Evolutionary conservation across 1,140 invertebrate genomes (phyloP), one percentile per base, ranked within the genome.

Genomic region (Drosophila tropicalis): DNA sequence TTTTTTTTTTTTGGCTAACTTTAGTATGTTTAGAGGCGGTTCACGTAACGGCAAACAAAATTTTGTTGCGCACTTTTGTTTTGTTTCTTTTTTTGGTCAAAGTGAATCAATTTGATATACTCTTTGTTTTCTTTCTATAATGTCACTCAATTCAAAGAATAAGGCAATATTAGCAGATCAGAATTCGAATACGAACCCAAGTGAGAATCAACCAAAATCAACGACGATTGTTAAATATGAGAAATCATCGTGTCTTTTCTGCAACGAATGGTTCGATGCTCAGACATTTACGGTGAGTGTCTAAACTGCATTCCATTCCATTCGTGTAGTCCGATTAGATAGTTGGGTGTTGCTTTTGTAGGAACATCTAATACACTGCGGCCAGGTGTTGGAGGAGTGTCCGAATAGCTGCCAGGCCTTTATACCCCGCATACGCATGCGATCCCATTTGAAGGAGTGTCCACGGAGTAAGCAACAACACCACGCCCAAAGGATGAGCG

Each of bases 371-470:
- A 94, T 94, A 44, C 93, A 94, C 63, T 96, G 95, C 69, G 94
- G 94, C 7, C 94, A 94, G 56, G 95, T 96, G 2, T 72, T 96
- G 51, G 94, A 95, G 78, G 94, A 95, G 82, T 96, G 95, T 66
- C 93, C 94, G 0, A 92, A 94, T 68, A 93, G 94, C 44, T 96
- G 95, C 67, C 94, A 94, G 0, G 94, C 93, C n/a, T 96, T 95
- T 90, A 92, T 96, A 13, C 94, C 94, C 41, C 92, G 95, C 54
- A 94, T 93, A 56, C 93, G 93, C 25, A 93, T 94, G 79, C 92
- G 93, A 2, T 92, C 93, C 1, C 95, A 96, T 68, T 83, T 93
- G 25, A 93, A 92, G 62, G 93, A 94, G 25, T 95, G 95, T 76
- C 93, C 93, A 0, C 92, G 94, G 5, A 78, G 57, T 60, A 82